Evolutionary conservation across 2,888 invertebrate genomes (phyloP), one percentile per base, ranked within the genome.

Genomic region (Acleris emargana): DNA sequence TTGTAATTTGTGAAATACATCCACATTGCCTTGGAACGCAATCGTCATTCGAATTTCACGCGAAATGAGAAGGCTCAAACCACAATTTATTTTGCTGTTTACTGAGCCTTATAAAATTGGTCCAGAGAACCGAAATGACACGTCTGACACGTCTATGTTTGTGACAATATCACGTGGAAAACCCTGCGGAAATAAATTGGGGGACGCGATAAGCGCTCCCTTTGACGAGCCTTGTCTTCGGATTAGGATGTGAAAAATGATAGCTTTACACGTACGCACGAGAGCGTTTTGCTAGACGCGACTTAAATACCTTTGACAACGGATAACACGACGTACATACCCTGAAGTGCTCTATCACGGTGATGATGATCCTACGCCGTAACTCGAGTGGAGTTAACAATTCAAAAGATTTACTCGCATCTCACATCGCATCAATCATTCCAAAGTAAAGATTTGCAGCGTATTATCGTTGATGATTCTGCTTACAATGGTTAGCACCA

Each of bases 211-310:
- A 90, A 91, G 89, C 89, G 89, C 79, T 88, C 89, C 85, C 90
- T 91, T 91, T 91, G 90, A 91, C 91, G 90, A 90, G 83, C 71
- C 80, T 82, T 85, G 87, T 87, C 88, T 83, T 81, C 83, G 90
- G 91, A 91, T 92, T 91, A 91, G 83, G 86, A 73, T 73, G 83
- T 91, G 91, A 92, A 91, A 92, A 91, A 91, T 91, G 87, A 90
- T 87, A 83, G 90, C 89, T 87, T 38, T 85, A 86, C 64, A 69
- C 60, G 72, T 69, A 70, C 73, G 68, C 68, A 69, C 72, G 80
- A 69, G 76, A 78, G 76, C 78, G 74, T 77, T 86, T 83, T 84
- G 86, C 84, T 76, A 80, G 76, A 71, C 67, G 69, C 72, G 71
- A 71, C 55, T 66, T 64, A 66, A 66, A 61, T 66, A 66, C 66